These are phyloP conservation scores for Stenodera caucasica DNA, from an alignment of 2,888 invertebrate genomes.

Conservation along the genomic window DNA sequence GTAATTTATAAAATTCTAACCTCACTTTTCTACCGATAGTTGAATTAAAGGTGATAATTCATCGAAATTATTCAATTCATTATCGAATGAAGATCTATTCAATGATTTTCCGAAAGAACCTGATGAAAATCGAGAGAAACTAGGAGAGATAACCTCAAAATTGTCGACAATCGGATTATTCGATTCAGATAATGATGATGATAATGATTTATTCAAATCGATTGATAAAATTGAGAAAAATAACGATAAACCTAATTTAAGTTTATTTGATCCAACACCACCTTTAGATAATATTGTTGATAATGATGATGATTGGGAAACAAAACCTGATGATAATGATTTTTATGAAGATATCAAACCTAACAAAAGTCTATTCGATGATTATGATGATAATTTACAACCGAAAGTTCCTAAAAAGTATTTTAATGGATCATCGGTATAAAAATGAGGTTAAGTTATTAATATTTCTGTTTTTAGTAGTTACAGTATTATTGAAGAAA, in stretches of 20 bases:
- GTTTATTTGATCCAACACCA: conserved; percentile 34
- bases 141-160: background rate
- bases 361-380: conserved; percentile 11
- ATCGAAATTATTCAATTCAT: background rate
- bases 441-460: background rate
- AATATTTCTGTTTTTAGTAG: background rate
- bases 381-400: conserved; percentile 1
- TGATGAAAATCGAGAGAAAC: background rate
- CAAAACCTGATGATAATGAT: background rate
- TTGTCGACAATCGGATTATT: background rate
- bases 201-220: background rate
- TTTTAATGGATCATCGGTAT: background rate
- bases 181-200: background rate
- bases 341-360: background rate
- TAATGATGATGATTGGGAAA: background rate
- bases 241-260: conserved; percentile 10
- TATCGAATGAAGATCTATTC: background rate
- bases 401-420: background rate
- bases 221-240: background rate
- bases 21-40: background rate
- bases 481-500: background rate
- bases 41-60: background rate
- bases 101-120: background rate
- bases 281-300: conserved; percentile 14
- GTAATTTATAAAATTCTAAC: conserved; percentile 7